These are phyloP conservation scores for Ifrita kowaldi DNA, from an alignment of 2,113 vertebrate species.

Conservation along the genomic window DNA sequence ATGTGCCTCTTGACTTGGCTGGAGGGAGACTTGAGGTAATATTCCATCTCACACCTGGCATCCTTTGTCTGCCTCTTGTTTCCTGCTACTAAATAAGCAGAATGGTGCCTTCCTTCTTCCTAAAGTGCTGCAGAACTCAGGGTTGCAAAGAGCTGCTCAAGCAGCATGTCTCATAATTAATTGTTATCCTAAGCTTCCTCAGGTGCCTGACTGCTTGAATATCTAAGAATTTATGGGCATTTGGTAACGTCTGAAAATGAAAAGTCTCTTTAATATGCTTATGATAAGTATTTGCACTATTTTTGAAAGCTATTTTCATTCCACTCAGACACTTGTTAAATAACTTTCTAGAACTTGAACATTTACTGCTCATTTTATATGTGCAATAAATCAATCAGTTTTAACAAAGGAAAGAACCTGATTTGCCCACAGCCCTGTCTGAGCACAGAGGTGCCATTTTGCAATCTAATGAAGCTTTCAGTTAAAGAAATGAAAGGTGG, in stretches of 20 bases:
- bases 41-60: neutral
- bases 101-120: neutral
- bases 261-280: conserved; percentile 52
- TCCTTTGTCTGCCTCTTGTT: neutral
- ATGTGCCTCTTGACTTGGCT: neutral
- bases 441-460: conserved; percentile 53
- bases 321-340: conserved; percentile 48
- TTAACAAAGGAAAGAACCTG: conserved; percentile 57
- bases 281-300: conserved; percentile 58
- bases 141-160: neutral
- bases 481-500: conserved; percentile 6
- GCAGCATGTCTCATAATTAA: neutral
- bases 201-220: conserved; percentile 11
- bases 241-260: conserved; percentile 38
- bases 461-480: conserved; percentile 58
- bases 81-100: neutral
- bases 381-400: conserved; percentile 62
- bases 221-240: conserved; percentile 49
- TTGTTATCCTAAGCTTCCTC: conserved; percentile 14
- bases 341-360: conserved; percentile 58
- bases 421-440: conserved; percentile 58
- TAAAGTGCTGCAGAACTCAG: neutral
- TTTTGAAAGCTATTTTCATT: conserved; percentile 58
- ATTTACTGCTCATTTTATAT: conserved; percentile 57
- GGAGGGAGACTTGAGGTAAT: neutral